A percentile compares a stretch with the other conserved stretches of the same genome.
Conservation (phyloP, 1,140 invertebrate genomes). For the Acromyrmex echinatior region DNA sequence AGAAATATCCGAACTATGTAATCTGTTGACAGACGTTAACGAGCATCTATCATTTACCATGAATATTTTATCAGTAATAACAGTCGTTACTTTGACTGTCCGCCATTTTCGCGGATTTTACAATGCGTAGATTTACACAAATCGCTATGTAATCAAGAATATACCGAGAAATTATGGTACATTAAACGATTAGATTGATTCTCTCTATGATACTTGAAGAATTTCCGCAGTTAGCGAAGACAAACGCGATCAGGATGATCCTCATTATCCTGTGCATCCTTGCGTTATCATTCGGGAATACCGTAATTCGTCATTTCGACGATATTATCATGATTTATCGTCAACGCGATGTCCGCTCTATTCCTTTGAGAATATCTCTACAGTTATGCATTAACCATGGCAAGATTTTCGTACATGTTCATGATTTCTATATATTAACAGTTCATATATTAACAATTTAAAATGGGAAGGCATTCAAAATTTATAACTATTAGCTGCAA, state of each 20-base stretch:
- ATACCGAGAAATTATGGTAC: background rate
- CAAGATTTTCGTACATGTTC: conserved; percentile 40
- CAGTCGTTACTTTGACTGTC: conserved; percentile 25
- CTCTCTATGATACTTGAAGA: background rate
- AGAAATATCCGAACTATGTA: background rate
- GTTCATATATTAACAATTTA: too few relatives aligned
- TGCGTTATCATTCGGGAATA: background rate
- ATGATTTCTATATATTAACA: background rate
- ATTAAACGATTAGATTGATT: conserved; percentile 10
- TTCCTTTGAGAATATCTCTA: conserved; percentile 66
- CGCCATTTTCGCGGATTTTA: background rate
- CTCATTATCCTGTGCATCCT: background rate
- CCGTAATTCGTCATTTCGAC: conserved; percentile 13
- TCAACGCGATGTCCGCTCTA: conserved; percentile 54
- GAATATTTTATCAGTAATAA: conserved; percentile 20
- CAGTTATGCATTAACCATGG: conserved; percentile 69
- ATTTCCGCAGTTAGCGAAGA: background rate
- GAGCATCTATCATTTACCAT: background rate
- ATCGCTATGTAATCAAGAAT: conserved; percentile 6
- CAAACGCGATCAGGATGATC: background rate
- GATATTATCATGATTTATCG: conserved; percentile 60
- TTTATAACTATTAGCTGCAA: background rate
- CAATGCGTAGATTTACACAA: conserved; percentile 13
- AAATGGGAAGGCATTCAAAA: background rate
- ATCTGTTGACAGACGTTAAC: conserved; percentile 16